These are phyloP conservation scores for Crossocerus cetratus DNA, from an alignment of 2,888 invertebrate genomes.

Conservation along the genomic window DNA sequence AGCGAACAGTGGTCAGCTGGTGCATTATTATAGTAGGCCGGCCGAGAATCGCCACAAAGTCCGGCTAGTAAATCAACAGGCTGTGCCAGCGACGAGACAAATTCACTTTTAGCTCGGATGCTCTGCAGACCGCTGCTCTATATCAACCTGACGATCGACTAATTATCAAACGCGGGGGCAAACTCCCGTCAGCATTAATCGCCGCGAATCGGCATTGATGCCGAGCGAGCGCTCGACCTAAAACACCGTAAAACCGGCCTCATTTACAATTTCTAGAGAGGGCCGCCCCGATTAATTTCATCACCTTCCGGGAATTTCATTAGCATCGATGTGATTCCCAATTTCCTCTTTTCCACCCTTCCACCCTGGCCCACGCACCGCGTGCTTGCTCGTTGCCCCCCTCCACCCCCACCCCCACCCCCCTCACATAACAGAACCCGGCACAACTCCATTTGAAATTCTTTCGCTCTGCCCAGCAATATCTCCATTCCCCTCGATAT, in stretches of 20 bases:
- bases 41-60: conserved; percentile 29
- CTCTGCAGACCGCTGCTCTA: conserved; percentile 17
- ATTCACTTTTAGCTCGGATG: conserved; percentile 46
- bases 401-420: no score
- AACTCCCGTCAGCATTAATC: conserved; percentile 47
- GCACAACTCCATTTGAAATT: no score
- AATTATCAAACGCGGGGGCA: conserved; percentile 48
- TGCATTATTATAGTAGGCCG: conserved; percentile 14
- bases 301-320: conserved; percentile 16
- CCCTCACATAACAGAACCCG: no score
- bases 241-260: conserved; percentile 15
- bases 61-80: conserved; percentile 38
- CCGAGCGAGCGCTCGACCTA: conserved; percentile 3
- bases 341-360: not conserved
- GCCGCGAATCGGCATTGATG: conserved; percentile 36
- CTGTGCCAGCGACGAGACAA: conserved; percentile 38
- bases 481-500: no score
- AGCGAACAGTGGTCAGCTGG: not conserved
- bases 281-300: conserved; percentile 5
- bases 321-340: not conserved
- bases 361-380: no score
- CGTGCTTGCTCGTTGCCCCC: no score
- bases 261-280: conserved; percentile 38
- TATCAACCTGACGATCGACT: conserved; percentile 47
- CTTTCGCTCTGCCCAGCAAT: no score